These are phyloP conservation scores for Ctenochaetus hawaiiensis DNA, from an alignment of 2,797 vertebrate genomes.

Conservation along the genomic window DNA sequence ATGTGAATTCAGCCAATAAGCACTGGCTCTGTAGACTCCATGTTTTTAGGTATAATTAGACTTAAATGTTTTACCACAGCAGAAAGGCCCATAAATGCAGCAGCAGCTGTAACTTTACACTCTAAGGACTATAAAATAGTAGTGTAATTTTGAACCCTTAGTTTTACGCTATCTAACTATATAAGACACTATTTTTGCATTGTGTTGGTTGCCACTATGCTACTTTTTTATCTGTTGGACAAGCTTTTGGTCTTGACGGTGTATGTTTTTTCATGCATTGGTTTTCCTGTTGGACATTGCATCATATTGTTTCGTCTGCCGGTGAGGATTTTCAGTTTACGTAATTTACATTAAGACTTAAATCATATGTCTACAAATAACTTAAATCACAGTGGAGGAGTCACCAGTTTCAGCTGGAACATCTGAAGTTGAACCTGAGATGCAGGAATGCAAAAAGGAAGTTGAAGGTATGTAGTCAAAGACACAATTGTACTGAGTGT, in stretches of 20 bases:
- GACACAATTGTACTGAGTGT: neutral
- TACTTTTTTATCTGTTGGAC: neutral
- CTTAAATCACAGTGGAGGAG: slow-evolving; percentile 47
- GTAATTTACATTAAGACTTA: neutral
- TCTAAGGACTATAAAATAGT: slow-evolving; percentile 8
- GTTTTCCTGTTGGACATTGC: neutral
- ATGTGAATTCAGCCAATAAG: no score
- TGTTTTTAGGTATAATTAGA: slow-evolving; percentile 31
- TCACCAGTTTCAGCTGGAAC: slow-evolving; percentile 25
- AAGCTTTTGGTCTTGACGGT: neutral
- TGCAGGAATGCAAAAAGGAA: slow-evolving; percentile 40
- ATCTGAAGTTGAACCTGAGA: slow-evolving; percentile 34
- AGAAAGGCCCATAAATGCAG: neutral
- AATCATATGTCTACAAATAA: slow-evolving; percentile 23
- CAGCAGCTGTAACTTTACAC: slow-evolving; percentile 13
- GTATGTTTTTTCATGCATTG: neutral
- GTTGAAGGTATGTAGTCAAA: slow-evolving; percentile 62
- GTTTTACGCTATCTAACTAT: neutral
- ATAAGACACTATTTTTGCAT: neutral
- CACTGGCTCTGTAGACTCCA: neutral
- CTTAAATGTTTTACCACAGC: slow-evolving; percentile 40
- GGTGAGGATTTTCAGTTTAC: neutral
- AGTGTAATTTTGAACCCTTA: neutral
- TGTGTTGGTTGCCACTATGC: slow-evolving; percentile 1
- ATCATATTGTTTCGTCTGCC: slow-evolving; percentile 19